Conservation (phyloP, 2,113 vertebrate species). For the Bubalus kerabau region DNA sequence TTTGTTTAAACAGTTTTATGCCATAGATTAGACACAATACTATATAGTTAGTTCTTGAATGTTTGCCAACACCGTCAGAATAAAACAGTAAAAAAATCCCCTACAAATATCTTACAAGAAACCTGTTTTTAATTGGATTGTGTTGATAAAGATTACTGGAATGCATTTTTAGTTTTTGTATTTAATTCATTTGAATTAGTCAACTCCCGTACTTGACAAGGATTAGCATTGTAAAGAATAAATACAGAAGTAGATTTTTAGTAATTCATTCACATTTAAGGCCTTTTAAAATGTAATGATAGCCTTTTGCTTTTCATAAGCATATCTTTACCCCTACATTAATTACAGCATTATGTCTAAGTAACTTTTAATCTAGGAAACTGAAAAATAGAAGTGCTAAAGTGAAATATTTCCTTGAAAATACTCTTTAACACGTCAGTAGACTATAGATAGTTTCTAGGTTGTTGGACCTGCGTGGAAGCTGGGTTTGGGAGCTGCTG, state of each 20-base stretch:
- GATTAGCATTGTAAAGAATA: conserved; percentile 2
- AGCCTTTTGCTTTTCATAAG: not conserved
- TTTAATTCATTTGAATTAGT: conserved; percentile 45
- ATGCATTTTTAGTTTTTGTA: conserved; percentile 47
- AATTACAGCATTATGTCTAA: conserved; percentile 13
- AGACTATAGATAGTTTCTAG: not conserved
- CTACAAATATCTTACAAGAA: not conserved
- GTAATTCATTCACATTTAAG: not conserved
- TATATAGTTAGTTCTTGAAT: not conserved
- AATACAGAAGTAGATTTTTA: conserved; percentile 23
- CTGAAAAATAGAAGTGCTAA: conserved; percentile 1
- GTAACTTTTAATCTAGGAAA: conserved; percentile 18
- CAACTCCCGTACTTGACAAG: conserved; percentile 1
- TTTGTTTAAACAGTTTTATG: not conserved
- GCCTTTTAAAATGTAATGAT: conserved; percentile 5
- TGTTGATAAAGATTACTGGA: not conserved
- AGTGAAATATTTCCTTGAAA: conserved; percentile 40
- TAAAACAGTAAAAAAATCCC: not conserved
- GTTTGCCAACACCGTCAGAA: not conserved
- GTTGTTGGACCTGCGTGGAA: not conserved
- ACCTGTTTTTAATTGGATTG: not conserved
- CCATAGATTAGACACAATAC: not conserved
- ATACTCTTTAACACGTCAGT: conserved; percentile 3
- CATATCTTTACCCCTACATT: not conserved
- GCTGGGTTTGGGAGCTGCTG: not conserved